These are phyloP conservation scores for Menidia beryllina DNA, from an alignment of 2,113 vertebrate genomes.

Conservation along the genomic window DNA sequence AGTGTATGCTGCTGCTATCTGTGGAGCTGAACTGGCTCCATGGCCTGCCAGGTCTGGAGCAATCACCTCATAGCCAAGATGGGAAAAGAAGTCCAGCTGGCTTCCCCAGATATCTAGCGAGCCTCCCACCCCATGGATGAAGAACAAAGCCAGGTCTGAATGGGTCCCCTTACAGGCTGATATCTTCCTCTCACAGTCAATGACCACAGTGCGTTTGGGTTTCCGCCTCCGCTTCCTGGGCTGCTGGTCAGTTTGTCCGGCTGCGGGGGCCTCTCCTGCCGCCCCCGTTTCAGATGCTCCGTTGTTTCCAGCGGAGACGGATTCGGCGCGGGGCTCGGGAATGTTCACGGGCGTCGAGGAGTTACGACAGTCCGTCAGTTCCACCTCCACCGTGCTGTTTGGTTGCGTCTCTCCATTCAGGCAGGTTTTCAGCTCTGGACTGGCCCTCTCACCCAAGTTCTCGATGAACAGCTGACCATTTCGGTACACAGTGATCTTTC, in stretches of 20 bases:
- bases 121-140: constrained; percentile 95
- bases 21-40: constrained; percentile 90
- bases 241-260: constrained; percentile 43
- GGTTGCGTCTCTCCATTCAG: constrained; percentile 80
- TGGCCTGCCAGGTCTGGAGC: constrained; percentile 92
- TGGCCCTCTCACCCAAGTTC: constrained; percentile 85
- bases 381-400: constrained; percentile 80
- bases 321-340: not conserved
- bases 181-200: constrained; percentile 91
- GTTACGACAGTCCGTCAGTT: constrained; percentile 72
- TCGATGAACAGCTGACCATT: constrained; percentile 93
- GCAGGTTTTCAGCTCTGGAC: constrained; percentile 82
- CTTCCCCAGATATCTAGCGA: constrained; percentile 95
- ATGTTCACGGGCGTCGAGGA: not conserved
- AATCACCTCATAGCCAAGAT: constrained; percentile 93
- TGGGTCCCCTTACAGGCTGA: constrained; percentile 90
- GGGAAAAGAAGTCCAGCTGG: constrained; percentile 93
- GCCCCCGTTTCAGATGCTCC: constrained; percentile 23
- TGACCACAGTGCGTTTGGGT: constrained; percentile 89
- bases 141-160: constrained; percentile 91
- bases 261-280: constrained; percentile 20
- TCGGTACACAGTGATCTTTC: constrained; percentile 91
- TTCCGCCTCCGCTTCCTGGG: constrained; percentile 77
- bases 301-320: constrained; percentile 41
- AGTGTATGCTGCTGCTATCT: constrained; percentile 91